Evolutionary conservation across 2,888 invertebrate species (phyloP).

Genomic region (Ormyrus labotus): DNA sequence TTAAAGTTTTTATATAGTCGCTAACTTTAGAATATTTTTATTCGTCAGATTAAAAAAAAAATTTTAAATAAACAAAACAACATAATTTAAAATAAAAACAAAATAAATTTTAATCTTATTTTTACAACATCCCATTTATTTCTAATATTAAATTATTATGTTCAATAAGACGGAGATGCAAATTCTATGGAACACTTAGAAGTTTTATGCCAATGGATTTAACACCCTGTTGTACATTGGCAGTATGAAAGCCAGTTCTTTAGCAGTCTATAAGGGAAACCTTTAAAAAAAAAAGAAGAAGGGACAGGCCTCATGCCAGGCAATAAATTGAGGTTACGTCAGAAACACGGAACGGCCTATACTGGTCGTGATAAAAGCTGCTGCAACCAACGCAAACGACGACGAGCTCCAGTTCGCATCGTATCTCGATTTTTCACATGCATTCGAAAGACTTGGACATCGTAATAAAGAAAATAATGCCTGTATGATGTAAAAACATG

Average conservation of each 20-base stretch:
- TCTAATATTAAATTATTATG: background rate
- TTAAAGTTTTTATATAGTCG: background rate
- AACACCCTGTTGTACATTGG: background rate
- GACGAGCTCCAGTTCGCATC: too few species aligned
- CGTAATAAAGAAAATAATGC: too few species aligned
- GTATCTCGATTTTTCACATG: too few species aligned
- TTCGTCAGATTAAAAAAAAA: background rate
- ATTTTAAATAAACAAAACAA: background rate
- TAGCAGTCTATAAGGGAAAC: background rate
- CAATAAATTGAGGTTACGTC: slow-evolving; percentile 16
- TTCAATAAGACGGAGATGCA: background rate
- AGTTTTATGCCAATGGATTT: background rate
- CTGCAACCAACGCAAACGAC: slow-evolving; percentile 31
- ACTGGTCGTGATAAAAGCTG: slow-evolving; percentile 16
- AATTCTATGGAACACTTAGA: background rate
- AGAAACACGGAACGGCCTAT: slow-evolving; percentile 3
- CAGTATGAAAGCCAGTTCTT: background rate
- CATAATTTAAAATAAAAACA: background rate
- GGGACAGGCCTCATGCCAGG: background rate
- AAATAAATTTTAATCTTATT: background rate
- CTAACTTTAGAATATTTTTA: too few species aligned
- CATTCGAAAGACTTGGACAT: too few species aligned
- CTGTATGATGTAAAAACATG: too few species aligned
- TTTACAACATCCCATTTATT: background rate
- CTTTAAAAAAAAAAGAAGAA: slow-evolving; percentile 6